A percentile compares a stretch with the other conserved stretches of the same genome.
phyloP scores from a whole-genome alignment of 1,140 invertebrate genomes.

The Chironomus striatipennis region DNA sequence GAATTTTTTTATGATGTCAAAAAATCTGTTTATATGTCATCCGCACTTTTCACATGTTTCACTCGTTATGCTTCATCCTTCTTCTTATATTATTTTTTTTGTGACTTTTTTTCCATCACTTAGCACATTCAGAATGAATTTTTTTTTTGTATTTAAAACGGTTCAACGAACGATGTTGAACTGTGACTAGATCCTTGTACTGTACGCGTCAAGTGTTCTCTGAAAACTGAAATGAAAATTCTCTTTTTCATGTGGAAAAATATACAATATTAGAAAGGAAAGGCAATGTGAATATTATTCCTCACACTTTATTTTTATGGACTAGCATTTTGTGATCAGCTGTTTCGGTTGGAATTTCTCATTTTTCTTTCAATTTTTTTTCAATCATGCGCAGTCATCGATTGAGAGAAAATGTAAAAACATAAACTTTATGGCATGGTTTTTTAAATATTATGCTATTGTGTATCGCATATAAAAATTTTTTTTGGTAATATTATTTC shows the following conservation, averaged over 20 bases:
- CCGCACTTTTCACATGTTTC: neutral
- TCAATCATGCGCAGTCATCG: neutral
- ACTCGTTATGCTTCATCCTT: neutral
- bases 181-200: constrained; percentile 6
- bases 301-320: constrained; percentile 6
- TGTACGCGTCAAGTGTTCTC: neutral
- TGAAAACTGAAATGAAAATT: neutral
- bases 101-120: neutral
- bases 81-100: neutral
- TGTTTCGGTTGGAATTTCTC: constrained; percentile 19
- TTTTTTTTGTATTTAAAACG: neutral
- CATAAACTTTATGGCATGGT: neutral
- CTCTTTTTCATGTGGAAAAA: neutral
- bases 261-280: neutral
- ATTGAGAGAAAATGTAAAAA: neutral
- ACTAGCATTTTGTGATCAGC: constrained; percentile 18
- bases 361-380: neutral
- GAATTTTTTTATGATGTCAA: neutral
- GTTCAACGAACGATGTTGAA: neutral
- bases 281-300: neutral
- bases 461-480: neutral
- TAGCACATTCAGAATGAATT: neutral
- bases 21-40: neutral
- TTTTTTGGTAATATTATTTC: neutral
- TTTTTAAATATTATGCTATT: no score